A percentile compares a stretch with the other conserved stretches of the same genome.
phyloP scores from a whole-genome alignment of 2,888 invertebrate species.

The Camponotus fellah region DNA sequence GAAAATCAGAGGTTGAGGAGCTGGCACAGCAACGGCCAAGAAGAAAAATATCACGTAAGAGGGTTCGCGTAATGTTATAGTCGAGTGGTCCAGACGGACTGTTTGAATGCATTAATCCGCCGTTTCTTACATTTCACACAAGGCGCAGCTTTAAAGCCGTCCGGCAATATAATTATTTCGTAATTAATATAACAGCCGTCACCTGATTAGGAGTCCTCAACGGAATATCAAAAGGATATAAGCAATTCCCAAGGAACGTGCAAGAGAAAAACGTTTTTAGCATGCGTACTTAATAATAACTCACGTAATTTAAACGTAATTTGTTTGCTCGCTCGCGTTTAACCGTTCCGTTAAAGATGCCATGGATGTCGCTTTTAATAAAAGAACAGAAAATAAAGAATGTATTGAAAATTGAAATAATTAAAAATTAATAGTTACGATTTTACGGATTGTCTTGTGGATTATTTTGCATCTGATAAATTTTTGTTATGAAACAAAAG shows the following conservation, averaged over 20 bases:
- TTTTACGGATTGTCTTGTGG: not conserved
- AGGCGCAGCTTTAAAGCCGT: conserved; percentile 68
- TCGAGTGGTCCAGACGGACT: conserved; percentile 77
- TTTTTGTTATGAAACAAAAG: not conserved
- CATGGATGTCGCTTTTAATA: not conserved
- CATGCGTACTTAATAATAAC: conserved; percentile 26
- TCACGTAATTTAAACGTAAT: conserved; percentile 29
- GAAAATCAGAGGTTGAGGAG: conserved; percentile 75
- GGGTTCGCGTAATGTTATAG: conserved; percentile 72
- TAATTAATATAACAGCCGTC: conserved; percentile 70
- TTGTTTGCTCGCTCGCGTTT: not conserved
- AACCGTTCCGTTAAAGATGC: not conserved
- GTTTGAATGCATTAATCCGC: conserved; percentile 72
- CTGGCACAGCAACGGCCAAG: conserved; percentile 39
- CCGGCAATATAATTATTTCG: conserved; percentile 72
- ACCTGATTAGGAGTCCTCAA: conserved; percentile 60
- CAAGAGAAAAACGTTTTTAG: conserved; percentile 18
- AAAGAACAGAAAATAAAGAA: not conserved
- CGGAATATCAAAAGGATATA: conserved; percentile 50
- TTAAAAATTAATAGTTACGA: not conserved
- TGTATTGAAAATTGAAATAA: not conserved
- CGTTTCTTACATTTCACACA: conserved; percentile 62
- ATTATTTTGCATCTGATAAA: not conserved
- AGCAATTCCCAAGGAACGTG: conserved; percentile 36
- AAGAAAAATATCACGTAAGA: conserved; percentile 27